A percentile compares a stretch with the other conserved stretches of the same genome.
These are phyloP conservation scores for Notarius quadriscutis DNA, from an alignment of 2,113 vertebrate species.

Conservation along the genomic window DNA sequence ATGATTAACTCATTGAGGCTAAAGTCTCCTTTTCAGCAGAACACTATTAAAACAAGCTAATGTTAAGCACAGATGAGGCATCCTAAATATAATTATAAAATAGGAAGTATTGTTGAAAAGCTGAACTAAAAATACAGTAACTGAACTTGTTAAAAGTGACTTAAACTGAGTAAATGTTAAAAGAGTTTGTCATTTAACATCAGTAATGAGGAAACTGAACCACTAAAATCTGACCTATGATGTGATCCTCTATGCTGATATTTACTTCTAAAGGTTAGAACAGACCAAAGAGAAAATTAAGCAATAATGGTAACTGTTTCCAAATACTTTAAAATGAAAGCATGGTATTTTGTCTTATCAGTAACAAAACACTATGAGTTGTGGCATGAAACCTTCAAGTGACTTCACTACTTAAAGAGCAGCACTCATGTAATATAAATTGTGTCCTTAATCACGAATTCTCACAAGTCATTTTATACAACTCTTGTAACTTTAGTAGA, in stretches of 20 bases:
- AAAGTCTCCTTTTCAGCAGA: slow-evolving; percentile 12
- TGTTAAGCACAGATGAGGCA: background rate
- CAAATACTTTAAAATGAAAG: background rate
- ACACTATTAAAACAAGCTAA: background rate
- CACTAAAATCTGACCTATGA: background rate
- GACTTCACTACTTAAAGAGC: background rate
- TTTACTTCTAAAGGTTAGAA: background rate
- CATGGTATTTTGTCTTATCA: background rate
- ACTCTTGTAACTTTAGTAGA: background rate
- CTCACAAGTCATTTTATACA: background rate
- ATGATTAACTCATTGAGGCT: slow-evolving; percentile 25
- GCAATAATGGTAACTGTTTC: background rate
- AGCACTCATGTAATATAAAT: background rate
- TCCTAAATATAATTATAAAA: background rate
- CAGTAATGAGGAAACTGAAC: background rate
- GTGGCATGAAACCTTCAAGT: background rate
- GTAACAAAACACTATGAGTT: background rate
- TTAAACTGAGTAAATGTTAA: background rate
- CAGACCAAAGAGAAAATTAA: background rate
- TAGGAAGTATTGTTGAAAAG: background rate
- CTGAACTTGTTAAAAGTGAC: background rate
- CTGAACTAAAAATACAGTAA: background rate
- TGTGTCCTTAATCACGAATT: background rate
- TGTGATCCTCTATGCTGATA: background rate
- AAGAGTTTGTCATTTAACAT: background rate